phyloP scores from a whole-genome alignment of 1,140 invertebrate species.

The Anastrepha ludens region DNA sequence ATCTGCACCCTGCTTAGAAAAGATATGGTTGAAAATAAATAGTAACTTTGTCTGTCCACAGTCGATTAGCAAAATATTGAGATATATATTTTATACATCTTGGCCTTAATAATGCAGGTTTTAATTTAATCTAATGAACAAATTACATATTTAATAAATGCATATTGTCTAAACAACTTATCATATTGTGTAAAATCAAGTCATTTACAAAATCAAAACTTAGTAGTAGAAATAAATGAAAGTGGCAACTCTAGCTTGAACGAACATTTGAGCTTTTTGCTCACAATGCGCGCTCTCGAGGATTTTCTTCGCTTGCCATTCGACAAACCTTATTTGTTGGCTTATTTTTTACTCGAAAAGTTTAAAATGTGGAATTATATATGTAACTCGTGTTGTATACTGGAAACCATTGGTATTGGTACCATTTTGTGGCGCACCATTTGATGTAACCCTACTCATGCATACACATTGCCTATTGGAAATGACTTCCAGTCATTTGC shows the following conservation, averaged over 20 bases:
- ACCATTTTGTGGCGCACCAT: not conserved
- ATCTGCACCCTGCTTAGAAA: too few species aligned
- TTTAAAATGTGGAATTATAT: slow-evolving; percentile 39
- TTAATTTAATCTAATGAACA: too few species aligned
- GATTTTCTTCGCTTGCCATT: not conserved
- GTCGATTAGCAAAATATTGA: too few species aligned
- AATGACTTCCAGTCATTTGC: slow-evolving; percentile 20
- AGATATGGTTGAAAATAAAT: too few species aligned
- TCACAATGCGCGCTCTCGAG: not conserved
- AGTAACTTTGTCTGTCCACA: too few species aligned
- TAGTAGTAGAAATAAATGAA: too few species aligned
- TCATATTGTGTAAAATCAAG: too few species aligned
- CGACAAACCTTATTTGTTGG: not conserved
- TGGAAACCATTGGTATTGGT: not conserved
- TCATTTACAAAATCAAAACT: too few species aligned
- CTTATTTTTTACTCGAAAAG: not conserved
- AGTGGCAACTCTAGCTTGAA: not conserved
- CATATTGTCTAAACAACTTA: too few species aligned
- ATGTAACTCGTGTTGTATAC: not conserved
- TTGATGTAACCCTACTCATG: not conserved
- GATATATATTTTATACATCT: too few species aligned
- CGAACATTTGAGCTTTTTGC: not conserved
- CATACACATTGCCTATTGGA: slow-evolving; percentile 22
- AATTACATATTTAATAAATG: too few species aligned
- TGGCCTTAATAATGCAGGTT: too few species aligned